Evolutionary conservation across 2,797 vertebrate genomes (phyloP).

Genomic region (Epinephelus malabaricus): DNA sequence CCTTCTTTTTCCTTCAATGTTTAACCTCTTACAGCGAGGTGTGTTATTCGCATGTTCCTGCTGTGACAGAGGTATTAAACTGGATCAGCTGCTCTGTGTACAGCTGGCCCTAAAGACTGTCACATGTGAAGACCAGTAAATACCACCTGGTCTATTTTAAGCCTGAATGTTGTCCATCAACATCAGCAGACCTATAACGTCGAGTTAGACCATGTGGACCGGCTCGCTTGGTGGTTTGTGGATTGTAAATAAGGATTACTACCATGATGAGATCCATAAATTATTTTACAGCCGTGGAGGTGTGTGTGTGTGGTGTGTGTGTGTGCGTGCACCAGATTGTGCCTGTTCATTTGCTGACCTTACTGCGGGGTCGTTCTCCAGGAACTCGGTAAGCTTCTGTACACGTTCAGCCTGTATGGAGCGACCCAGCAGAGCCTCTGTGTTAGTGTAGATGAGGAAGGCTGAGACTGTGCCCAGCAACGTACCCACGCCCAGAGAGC

Average conservation of each 20-base stretch:
- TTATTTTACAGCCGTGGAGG: neutral
- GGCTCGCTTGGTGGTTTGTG: too few relatives aligned
- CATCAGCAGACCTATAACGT: neutral
- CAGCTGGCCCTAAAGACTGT: neutral
- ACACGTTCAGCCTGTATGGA: conserved; percentile 96
- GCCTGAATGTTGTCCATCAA: neutral
- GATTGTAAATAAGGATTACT: too few relatives aligned
- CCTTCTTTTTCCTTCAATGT: too few relatives aligned
- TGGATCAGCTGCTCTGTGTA: neutral
- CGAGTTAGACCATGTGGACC: too few relatives aligned
- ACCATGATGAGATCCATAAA: too few relatives aligned
- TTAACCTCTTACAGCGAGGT: neutral
- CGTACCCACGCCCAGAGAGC: conserved; percentile 95
- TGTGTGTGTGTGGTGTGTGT: neutral
- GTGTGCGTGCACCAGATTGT: neutral
- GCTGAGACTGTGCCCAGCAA: conserved; percentile 93
- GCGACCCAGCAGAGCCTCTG: conserved; percentile 94
- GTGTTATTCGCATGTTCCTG: neutral
- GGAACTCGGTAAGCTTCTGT: conserved; percentile 95
- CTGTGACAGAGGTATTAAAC: neutral
- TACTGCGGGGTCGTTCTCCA: conserved; percentile 96
- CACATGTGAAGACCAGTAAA: conserved; percentile 23
- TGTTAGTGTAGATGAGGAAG: conserved; percentile 99
- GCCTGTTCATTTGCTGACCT: conserved; percentile 84
- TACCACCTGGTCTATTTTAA: conserved; percentile 28